phyloP scores from a whole-genome alignment of 92 coral and sea anemone genomes.

The Porites lobata region DNA sequence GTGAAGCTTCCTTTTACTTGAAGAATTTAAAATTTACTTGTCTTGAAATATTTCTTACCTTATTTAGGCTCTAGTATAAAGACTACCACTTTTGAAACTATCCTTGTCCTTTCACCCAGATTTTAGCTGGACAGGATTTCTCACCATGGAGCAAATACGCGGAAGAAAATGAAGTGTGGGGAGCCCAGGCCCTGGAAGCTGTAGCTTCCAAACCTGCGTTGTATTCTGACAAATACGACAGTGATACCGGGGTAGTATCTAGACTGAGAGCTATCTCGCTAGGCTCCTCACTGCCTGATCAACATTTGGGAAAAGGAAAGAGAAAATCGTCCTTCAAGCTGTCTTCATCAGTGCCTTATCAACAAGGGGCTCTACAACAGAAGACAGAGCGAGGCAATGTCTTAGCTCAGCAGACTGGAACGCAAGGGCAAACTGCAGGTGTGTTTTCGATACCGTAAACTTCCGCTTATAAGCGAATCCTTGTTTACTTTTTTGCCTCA shows the following conservation, averaged over 20 bases:
- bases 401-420: conserved; percentile 12
- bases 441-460: neutral
- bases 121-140: conserved; percentile 81
- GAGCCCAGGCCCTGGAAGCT: conserved; percentile 82
- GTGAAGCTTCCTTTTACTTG: too few relatives aligned
- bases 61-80: too few relatives aligned
- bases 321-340: conserved; percentile 77
- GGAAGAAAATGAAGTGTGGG: conserved; percentile 96
- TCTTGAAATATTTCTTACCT: too few relatives aligned
- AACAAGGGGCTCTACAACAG: conserved; percentile 54
- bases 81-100: too few relatives aligned
- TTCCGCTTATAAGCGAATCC: too few relatives aligned
- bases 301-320: conserved; percentile 43
- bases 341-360: conserved; percentile 85
- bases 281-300: conserved; percentile 58
- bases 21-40: too few relatives aligned
- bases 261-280: conserved; percentile 84
- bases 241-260: conserved; percentile 49
- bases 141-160: conserved; percentile 98
- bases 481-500: neutral
- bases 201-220: conserved; percentile 64
- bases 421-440: conserved; percentile 65
- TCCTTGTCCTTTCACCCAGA: conserved; percentile 6
- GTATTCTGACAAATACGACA: conserved; percentile 52
- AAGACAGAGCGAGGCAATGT: conserved; percentile 39